Evolutionary conservation across 2,113 vertebrate species (phyloP).

Genomic region (Etia nguti): DNA sequence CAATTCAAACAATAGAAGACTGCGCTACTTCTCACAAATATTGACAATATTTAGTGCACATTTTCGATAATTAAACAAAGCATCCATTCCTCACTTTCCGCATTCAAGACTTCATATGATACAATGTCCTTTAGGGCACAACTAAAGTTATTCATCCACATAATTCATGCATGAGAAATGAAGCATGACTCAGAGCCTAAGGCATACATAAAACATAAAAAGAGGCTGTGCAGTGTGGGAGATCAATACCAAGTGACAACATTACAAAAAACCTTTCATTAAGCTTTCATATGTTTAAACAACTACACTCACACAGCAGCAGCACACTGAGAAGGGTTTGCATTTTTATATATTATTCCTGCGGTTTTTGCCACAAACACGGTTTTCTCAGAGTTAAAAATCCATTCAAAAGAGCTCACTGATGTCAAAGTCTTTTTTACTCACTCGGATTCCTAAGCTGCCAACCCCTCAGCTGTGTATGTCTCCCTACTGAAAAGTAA

Average conservation of each 20-base stretch:
- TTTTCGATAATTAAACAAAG: background rate
- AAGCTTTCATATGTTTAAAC: background rate
- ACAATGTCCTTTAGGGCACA: background rate
- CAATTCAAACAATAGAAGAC: background rate
- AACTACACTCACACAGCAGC: background rate
- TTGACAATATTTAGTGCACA: background rate
- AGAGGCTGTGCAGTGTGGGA: background rate
- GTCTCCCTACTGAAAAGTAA: background rate
- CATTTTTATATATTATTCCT: background rate
- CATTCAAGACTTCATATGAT: constrained; percentile 1
- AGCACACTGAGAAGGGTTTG: background rate
- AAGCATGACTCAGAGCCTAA: constrained; percentile 17
- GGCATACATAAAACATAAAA: constrained; percentile 19
- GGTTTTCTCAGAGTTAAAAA: background rate
- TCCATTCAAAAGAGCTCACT: background rate
- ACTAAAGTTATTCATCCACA: constrained; percentile 3
- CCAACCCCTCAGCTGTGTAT: background rate
- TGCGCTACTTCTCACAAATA: background rate
- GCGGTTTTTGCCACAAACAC: background rate
- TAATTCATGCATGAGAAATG: constrained; percentile 18
- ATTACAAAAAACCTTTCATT: background rate
- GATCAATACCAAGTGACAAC: background rate
- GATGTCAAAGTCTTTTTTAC: background rate
- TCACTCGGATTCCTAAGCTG: background rate
- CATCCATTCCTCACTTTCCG: background rate